Base-by-base conservation (phyloP, 2,113 vertebrate species). In the Thinocorus orbignyianus region DNA sequence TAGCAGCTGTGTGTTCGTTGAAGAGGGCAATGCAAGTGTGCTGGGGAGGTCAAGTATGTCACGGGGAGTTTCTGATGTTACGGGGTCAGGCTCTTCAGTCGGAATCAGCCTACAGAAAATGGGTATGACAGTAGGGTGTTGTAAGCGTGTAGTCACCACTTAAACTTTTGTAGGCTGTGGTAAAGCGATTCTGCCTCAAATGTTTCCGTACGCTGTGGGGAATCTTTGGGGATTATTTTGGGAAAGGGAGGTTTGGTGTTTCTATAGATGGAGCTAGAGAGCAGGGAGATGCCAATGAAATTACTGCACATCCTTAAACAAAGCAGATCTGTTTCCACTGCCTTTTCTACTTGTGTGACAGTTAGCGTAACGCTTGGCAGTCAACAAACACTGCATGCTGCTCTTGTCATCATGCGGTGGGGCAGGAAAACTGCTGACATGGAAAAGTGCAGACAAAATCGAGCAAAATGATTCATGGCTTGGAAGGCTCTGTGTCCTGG, bases 391-490 rank as follows among this genome's bases (percentile, higher is more conserved):
- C 78, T 80, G 92, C 77, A 20, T 73, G 95, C 95, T 94, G 88
- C 91, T 92, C 95, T 94, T 95, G 96, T 97, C 92, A 89, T 95
- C 96, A n/a, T 94, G 88, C 2, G 26, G 83, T 41, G 84, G 92
- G 94, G 93, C 52, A 93, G 94, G 74, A 91, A 94, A 96, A 92
- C 88, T 97, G 95, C 96, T 96, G 96, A 96, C 95, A 96, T 94
- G 94, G 86, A 94, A 95, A 95, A 95, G 88, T 62, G 77, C 73
- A 91, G 92, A 89, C 78, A 93, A 94, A 94, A 97, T 93, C 88
- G 84, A 95, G 95, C 77, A 82, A 79, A 93, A 85, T 92, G 93
- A 93, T 96, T 94, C 93, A 97, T 87, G 51, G 62, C 86, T 97
- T 95, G 96, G 93, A 97, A 96, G 46, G 83, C 49, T 88, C 66